Conservation (phyloP, 2,113 vertebrate genomes). For the Gymnocephalus cernua region DNA sequence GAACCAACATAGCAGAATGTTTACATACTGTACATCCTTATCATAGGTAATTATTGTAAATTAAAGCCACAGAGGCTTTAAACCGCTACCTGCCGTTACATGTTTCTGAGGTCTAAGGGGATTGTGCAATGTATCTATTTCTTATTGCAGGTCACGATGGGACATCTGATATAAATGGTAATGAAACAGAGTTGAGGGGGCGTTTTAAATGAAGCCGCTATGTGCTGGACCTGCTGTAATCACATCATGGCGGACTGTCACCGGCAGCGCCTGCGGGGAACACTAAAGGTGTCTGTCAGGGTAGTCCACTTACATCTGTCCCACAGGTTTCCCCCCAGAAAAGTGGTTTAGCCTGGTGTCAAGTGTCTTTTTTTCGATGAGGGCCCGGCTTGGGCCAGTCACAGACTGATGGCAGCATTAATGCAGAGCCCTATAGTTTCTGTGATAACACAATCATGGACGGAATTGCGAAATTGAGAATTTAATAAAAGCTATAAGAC, state of each 20-base stretch:
- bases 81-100: not conserved
- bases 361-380: too few relatives aligned
- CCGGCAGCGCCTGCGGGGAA: not conserved
- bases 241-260: constrained; percentile 3
- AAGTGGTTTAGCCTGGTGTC: too few relatives aligned
- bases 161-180: constrained; percentile 28
- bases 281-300: not conserved
- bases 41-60: not conserved
- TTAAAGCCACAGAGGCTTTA: not conserved
- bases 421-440: too few relatives aligned
- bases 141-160: constrained; percentile 33
- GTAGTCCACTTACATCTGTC: not conserved
- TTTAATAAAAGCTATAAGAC: too few relatives aligned
- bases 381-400: too few relatives aligned
- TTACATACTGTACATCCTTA: not conserved
- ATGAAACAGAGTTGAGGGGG: constrained; percentile 6
- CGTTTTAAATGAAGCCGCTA: not conserved
- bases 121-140: not conserved
- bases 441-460: too few relatives aligned
- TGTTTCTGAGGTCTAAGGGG: not conserved
- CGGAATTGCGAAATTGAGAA: too few relatives aligned
- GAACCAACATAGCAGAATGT: not conserved
- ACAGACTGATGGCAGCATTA: too few relatives aligned
- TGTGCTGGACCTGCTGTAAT: constrained; percentile 17
- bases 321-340: too few relatives aligned